Percentiles rank a stretch among this genome's conserved stretches.
These are phyloP conservation scores for Camponotus fellah DNA, from an alignment of 2,888 invertebrate genomes.

Conservation along the genomic window DNA sequence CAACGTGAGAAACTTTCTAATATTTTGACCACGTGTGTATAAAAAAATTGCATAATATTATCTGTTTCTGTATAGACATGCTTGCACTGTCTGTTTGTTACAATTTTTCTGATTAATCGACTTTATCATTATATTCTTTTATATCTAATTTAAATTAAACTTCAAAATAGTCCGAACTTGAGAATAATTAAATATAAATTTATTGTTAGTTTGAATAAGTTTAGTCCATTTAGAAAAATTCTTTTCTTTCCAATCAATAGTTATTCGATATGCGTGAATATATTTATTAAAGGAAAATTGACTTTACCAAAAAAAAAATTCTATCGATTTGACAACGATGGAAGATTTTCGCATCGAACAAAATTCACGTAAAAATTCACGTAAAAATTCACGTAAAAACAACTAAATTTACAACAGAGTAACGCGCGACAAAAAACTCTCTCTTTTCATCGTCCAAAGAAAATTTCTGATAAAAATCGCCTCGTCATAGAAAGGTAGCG, in stretches of 20 bases:
- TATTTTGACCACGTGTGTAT: constrained; percentile 62
- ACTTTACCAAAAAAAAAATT: background rate
- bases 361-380: background rate
- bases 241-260: background rate
- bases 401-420: background rate
- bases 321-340: background rate
- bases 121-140: background rate
- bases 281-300: background rate
- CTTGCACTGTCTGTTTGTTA: constrained; percentile 24
- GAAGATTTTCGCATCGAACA: background rate
- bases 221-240: background rate
- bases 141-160: background rate
- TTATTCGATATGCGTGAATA: background rate
- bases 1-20: constrained; percentile 43
- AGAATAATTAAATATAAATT: background rate
- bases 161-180: background rate
- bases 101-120: constrained; percentile 5
- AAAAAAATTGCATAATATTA: constrained; percentile 56
- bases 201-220: background rate
- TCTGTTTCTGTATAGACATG: constrained; percentile 38
- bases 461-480: background rate
- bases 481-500: background rate
- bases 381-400: background rate
- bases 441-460: background rate
- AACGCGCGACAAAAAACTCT: background rate